Evolutionary conservation across 2,113 vertebrate genomes (phyloP).

Genomic region (Balaenoptera acutorostrata): DNA sequence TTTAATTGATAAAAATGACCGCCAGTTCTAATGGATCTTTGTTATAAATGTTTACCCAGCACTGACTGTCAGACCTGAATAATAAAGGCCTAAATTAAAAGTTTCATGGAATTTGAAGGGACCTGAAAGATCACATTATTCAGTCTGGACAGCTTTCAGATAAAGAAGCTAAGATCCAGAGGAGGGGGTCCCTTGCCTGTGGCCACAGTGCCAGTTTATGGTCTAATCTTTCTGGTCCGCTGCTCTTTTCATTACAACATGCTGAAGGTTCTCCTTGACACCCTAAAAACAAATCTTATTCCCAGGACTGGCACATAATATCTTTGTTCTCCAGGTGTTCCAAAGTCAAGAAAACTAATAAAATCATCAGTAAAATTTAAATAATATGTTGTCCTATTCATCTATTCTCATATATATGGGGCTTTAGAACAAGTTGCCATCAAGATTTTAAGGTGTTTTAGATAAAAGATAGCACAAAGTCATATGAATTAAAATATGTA

Average conservation of each 20-base stretch:
- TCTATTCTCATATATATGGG: background rate
- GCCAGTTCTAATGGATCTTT: background rate
- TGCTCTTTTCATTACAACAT: background rate
- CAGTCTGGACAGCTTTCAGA: background rate
- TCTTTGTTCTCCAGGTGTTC: background rate
- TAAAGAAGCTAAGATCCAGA: background rate
- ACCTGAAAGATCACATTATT: background rate
- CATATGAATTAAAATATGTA: slow-evolving; percentile 54
- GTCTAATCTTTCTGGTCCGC: background rate
- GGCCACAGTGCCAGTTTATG: background rate
- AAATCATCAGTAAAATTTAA: background rate
- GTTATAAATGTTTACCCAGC: background rate
- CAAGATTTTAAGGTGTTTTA: slow-evolving; percentile 9
- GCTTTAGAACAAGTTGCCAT: background rate
- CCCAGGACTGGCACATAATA: background rate
- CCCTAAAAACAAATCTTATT: background rate
- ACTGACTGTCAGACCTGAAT: background rate
- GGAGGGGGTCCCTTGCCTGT: background rate
- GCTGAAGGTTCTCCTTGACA: background rate
- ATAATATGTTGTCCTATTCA: background rate
- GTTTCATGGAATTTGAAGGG: background rate
- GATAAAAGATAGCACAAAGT: slow-evolving; percentile 5
- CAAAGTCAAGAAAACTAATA: background rate
- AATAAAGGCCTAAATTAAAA: background rate
- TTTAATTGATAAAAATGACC: slow-evolving; percentile 21